Evolutionary conservation across 2,888 invertebrate genomes (phyloP).

Genomic region (Melieria picta): DNA sequence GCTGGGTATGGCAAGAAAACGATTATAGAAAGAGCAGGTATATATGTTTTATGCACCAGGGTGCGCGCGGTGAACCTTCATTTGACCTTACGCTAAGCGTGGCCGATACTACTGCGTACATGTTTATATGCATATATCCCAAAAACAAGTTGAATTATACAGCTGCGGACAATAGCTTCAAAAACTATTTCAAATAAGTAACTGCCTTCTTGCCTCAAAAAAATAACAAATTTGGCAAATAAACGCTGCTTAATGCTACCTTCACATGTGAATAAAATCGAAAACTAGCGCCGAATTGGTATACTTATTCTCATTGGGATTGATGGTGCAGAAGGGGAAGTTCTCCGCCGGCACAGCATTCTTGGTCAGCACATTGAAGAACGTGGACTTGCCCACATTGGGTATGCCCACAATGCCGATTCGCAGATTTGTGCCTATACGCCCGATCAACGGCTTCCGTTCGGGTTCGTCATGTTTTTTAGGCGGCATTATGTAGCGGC

Average conservation of each 20-base stretch:
- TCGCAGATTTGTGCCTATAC: conserved; percentile 95
- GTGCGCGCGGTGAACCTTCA: conserved; percentile 1
- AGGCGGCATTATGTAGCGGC: conserved; percentile 69
- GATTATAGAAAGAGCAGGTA: neutral
- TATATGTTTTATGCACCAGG: neutral
- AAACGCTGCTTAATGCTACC: neutral
- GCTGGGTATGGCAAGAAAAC: no score
- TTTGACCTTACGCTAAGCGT: neutral
- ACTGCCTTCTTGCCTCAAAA: neutral
- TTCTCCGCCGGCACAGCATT: conserved; percentile 98
- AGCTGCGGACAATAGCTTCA: no score
- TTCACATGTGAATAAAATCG: no score
- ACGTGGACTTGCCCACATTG: conserved; percentile 99
- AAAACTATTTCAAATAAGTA: no score
- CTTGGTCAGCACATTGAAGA: conserved; percentile 99
- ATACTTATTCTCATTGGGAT: conserved; percentile 99
- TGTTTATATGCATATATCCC: no score
- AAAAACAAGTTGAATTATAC: no score
- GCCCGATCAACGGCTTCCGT: conserved; percentile 89
- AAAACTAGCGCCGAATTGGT: conserved; percentile 36
- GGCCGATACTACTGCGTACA: no score
- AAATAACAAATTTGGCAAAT: neutral
- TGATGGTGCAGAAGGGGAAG: conserved; percentile 99
- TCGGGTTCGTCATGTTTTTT: conserved; percentile 92
- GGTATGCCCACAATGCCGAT: conserved; percentile 93